A percentile compares a stretch with the other conserved stretches of the same genome.
Conservation (phyloP, 2,113 vertebrate genomes). For the Antennarius striatus region DNA sequence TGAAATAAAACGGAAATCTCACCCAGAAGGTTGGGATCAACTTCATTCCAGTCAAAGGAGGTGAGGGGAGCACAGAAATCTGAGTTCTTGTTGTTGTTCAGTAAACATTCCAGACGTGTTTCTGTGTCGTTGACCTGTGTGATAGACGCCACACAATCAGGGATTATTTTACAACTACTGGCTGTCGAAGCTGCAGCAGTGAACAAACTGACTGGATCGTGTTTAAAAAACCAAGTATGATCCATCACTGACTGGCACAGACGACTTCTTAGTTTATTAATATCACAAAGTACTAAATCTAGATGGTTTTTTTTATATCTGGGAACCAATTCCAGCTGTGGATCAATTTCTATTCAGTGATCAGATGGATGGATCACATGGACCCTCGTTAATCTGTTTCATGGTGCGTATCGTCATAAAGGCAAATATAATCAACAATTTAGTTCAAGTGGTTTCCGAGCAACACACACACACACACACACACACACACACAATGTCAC, state of each 20-base stretch:
- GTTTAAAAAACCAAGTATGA: not conserved
- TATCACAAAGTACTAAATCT: too few species aligned
- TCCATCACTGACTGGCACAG: not conserved
- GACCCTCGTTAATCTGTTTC: too few species aligned
- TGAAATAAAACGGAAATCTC: constrained; percentile 41
- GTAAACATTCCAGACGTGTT: constrained; percentile 95
- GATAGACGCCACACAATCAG: constrained; percentile 1
- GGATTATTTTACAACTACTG: not conserved
- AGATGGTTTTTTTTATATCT: too few species aligned
- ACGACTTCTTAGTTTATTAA: not conserved
- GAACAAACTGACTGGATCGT: not conserved
- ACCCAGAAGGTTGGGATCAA: constrained; percentile 98
- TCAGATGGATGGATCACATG: too few species aligned
- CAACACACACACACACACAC: too few species aligned
- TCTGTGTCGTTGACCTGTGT: constrained; percentile 95
- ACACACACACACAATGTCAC: too few species aligned
- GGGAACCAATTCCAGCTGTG: too few species aligned
- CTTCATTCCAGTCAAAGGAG: constrained; percentile 99
- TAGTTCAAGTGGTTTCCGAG: too few species aligned
- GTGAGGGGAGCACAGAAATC: constrained; percentile 98
- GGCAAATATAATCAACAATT: too few species aligned
- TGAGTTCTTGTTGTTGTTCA: constrained; percentile 99
- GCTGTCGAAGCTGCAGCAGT: not conserved
- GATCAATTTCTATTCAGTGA: too few species aligned
- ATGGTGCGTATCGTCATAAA: too few species aligned